Conservation (phyloP, 2,797 vertebrate species). For the Botia almorhae region DNA sequence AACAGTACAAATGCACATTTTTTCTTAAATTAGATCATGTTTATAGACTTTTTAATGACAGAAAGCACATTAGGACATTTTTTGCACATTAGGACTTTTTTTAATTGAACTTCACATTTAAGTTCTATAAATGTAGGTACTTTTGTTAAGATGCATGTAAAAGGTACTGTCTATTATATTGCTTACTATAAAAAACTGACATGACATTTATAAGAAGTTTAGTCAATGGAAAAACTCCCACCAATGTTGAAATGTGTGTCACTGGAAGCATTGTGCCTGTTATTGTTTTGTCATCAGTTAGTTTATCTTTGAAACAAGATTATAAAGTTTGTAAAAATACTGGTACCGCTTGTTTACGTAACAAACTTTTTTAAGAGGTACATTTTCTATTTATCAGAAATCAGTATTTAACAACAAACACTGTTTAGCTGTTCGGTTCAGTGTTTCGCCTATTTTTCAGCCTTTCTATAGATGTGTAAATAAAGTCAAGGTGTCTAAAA, state of each 20-base stretch:
- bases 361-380: slow-evolving; percentile 69
- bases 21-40: no score
- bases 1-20: no score
- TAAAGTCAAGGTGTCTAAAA: slow-evolving; percentile 58
- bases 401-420: slow-evolving; percentile 80
- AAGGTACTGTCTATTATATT: neutral
- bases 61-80: no score
- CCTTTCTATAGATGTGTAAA: slow-evolving; percentile 70
- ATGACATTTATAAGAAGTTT: neutral
- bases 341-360: slow-evolving; percentile 72
- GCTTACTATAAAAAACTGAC: neutral
- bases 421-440: slow-evolving; percentile 63
- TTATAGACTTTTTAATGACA: no score
- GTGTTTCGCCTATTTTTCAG: slow-evolving; percentile 55
- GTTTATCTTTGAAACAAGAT: slow-evolving; percentile 65
- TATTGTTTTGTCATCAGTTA: slow-evolving; percentile 58
- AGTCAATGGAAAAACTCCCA: slow-evolving; percentile 16
- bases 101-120: no score
- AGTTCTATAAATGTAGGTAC: no score
- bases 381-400: slow-evolving; percentile 71
- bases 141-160: neutral
- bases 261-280: slow-evolving; percentile 16
- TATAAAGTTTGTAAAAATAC: slow-evolving; percentile 64
- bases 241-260: neutral
- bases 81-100: no score